Evolutionary conservation across 2,888 invertebrate species (phyloP), one percentile per base, ranked within the genome.

Genomic region (Cheilosia variabilis): DNA sequence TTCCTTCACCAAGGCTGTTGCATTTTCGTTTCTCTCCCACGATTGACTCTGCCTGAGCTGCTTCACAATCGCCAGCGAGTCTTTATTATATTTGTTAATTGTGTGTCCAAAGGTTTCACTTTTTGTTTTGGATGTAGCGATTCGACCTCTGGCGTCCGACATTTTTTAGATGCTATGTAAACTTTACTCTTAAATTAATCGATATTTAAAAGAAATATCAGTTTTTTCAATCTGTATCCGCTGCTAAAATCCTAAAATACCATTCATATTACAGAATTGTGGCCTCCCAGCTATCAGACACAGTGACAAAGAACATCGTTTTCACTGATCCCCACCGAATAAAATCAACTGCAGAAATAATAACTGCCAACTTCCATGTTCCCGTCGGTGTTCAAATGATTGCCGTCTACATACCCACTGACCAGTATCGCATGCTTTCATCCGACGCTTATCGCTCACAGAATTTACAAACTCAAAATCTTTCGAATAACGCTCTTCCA

Each of bases 251-350:
- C 4, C 5, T 17, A 1, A 45, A n/a, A 17, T 17, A 47, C 1
- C n/a, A 7, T 17, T 9, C n/a, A 6, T 17, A 9, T 57, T 55
- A 31, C 55, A 97, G 97, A 93, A 96, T 97, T 88, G 95, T 97
- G 60, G 95, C 96, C 45, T 96, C 97, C 0, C 97, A 97, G 90
- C 92, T 97, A 5, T 95, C 95, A 47, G 94, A 95, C 4, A 94
- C 94, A 87, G 93, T 97, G 76, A 96, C 97, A 0, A 97, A 97
- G 88, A 95, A 95, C 90, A 93, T 97, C 7, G 95, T 97, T 15
- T 94, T 97, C 75, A 96, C 96, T 37, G 97, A 97, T 93, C 97
- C 97, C 0, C 96, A 96, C 90, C 94, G 96, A 88, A 96, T 97
- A 91, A 97, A 96, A 93, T 95, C 96, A 0, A 96, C 97, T 0